phyloP scores from a whole-genome alignment of 2,113 vertebrate species.

The Riparia riparia region DNA sequence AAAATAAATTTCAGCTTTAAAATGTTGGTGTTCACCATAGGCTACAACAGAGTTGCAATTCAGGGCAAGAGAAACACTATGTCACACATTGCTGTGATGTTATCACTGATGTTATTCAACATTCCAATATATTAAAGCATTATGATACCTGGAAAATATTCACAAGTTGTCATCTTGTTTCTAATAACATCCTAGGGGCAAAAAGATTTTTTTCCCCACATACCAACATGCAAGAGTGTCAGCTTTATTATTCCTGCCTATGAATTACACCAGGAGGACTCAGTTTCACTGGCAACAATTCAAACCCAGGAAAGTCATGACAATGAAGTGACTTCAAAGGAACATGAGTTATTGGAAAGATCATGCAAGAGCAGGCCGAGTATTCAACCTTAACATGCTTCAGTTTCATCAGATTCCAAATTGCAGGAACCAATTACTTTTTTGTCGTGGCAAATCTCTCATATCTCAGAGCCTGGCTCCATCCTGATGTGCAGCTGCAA shows the following conservation, averaged over 20 bases:
- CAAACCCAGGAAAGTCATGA: slow-evolving; percentile 31
- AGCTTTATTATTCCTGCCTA: slow-evolving; percentile 6
- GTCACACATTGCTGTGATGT: neutral
- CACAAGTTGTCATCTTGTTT: slow-evolving; percentile 28
- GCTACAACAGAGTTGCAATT: neutral
- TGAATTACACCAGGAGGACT: slow-evolving; percentile 20
- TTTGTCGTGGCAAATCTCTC: neutral
- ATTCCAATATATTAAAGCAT: neutral
- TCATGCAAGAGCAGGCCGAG: slow-evolving; percentile 26
- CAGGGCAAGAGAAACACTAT: neutral
- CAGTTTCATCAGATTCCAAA: slow-evolving; percentile 58
- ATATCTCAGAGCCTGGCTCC: neutral
- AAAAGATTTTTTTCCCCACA: neutral
- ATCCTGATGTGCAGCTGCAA: slow-evolving; percentile 17
- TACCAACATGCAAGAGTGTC: neutral
- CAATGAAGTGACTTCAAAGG: slow-evolving; percentile 22
- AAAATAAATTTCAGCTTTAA: neutral
- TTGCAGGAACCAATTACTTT: slow-evolving; percentile 41
- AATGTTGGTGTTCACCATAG: neutral
- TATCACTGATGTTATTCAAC: slow-evolving; percentile 23
- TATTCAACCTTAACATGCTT: neutral
- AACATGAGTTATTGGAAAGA: slow-evolving; percentile 52
- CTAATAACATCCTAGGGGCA: slow-evolving; percentile 34
- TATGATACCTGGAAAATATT: slow-evolving; percentile 52
- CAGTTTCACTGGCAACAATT: slow-evolving; percentile 29